Base-by-base conservation (phyloP, 1,140 invertebrate genomes). In the Micrasema minimum region DNA sequence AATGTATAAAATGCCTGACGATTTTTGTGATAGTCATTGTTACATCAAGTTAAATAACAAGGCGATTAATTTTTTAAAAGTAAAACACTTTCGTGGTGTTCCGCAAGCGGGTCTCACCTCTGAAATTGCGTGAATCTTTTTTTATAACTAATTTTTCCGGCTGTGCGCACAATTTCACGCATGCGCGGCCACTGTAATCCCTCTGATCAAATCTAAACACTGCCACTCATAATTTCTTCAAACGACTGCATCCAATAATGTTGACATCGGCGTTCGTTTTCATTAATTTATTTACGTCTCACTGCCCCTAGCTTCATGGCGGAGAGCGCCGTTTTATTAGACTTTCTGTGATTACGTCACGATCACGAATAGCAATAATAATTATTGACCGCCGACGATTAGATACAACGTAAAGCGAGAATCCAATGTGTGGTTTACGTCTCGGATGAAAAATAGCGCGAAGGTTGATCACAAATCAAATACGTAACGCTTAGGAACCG, bases 251-350 rank as follows among this genome's bases (percentile, higher is more conserved):
- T 48, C 16, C 46, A 48, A 11, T 48, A 20, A 16, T 20, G 14
- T 9, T 20, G 16, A 4, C 14, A 48, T 48, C 46, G 16, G 46
- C 18, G 18, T 11, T 48, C 46, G 20, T 48, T 48, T 48, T 48
- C 46, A 48, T 11, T 18, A 22, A 48, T 48, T 22, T 22, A 48
- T 48, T 22, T 48, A 48, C 46, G 46, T 48, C 18, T 48, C 18
- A 11, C 46, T 48, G 46, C 6, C 46, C 18, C 9, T 20, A 7
- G 18, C 2, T 48, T 20, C 18, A 20, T 18, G 10, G 20, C 6
- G 1, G 16, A 48, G 16, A 18, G 4, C 45, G 18, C 7, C n/a
- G n/a, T 31, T 31, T 31, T 31, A 31, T 4, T 31, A 7, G 26
- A 31, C 26, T 48, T 43, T 43, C 45, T 18, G 45, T 20, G 14